phyloP scores from a whole-genome alignment of 2,888 invertebrate genomes.

The Byasa hedistus region DNA sequence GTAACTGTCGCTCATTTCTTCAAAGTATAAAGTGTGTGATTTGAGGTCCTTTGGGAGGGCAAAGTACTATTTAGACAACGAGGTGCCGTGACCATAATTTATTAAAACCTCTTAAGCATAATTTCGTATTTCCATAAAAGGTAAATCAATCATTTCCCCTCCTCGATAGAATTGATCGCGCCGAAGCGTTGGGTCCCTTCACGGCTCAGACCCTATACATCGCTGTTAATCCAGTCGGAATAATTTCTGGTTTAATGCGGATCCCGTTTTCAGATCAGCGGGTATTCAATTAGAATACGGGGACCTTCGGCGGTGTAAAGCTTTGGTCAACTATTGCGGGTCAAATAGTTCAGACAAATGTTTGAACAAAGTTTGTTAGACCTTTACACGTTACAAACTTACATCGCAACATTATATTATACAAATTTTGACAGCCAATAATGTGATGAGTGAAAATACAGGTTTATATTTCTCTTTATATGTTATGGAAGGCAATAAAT shows the following conservation, averaged over 20 bases:
- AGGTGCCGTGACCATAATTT: too few species aligned
- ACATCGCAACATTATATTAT: too few species aligned
- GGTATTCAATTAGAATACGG: conserved; percentile 20
- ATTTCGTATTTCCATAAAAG: conserved; percentile 10
- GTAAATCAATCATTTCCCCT: conserved; percentile 21
- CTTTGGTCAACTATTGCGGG: conserved; percentile 13
- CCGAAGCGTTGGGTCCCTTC: conserved; percentile 16
- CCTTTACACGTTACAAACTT: too few species aligned
- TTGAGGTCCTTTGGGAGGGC: too few species aligned
- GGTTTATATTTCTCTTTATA: too few species aligned
- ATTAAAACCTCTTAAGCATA: too few species aligned
- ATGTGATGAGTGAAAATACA: too few species aligned
- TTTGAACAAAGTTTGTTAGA: conserved; percentile 2
- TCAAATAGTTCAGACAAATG: conserved; percentile 10
- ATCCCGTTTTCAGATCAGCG: conserved; percentile 9
- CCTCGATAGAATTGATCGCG: conserved; percentile 1
- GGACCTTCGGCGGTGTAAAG: conserved; percentile 12
- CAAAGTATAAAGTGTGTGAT: too few species aligned
- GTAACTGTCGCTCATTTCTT: too few species aligned
- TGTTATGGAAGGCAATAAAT: too few species aligned
- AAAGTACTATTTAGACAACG: too few species aligned
- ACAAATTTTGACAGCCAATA: too few species aligned
- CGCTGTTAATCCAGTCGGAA: conserved; percentile 36
- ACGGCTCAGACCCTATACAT: conserved; percentile 24
- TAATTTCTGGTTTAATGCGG: conserved; percentile 30